A percentile compares a stretch with the other conserved stretches of the same genome.
phyloP scores from a whole-genome alignment of 2,113 vertebrate species.

The Rhinopomastus cyanomelas region DNA sequence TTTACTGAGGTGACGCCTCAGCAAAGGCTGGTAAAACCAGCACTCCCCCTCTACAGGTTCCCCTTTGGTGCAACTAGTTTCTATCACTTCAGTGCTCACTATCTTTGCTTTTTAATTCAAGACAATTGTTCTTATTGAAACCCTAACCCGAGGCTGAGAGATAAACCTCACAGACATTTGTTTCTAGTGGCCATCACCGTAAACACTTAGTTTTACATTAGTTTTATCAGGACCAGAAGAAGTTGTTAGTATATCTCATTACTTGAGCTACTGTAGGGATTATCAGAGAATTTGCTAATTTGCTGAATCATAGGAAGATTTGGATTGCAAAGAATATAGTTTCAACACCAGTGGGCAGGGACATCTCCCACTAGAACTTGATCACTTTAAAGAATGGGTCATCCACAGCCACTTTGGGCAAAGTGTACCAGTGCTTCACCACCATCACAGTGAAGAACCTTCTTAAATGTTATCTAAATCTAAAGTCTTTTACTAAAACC shows the following conservation, averaged over 20 bases:
- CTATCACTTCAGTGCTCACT: neutral
- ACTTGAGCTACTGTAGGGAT: neutral
- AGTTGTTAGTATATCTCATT: neutral
- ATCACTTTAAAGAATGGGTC: neutral
- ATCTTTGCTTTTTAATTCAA: neutral
- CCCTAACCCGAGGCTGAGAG: neutral
- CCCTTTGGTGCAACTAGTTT: neutral
- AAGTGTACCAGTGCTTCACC: neutral
- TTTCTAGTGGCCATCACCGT: neutral
- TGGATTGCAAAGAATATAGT: neutral
- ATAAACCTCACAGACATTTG: neutral
- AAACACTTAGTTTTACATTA: neutral
- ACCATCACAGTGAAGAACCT: neutral
- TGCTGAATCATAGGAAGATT: neutral
- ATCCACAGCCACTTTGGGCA: neutral
- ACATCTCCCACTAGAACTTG: neutral
- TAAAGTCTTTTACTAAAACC: neutral
- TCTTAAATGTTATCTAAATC: neutral
- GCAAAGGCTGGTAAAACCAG: too few species aligned
- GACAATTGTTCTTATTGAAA: neutral
- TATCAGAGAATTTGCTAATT: neutral
- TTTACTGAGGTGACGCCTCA: neutral
- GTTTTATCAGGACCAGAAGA: neutral
- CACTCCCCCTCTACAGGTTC: accelerated
- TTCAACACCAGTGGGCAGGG: neutral